Evolutionary conservation across 1,140 invertebrate species (phyloP).

Genomic region (Leptinotarsa texana): DNA sequence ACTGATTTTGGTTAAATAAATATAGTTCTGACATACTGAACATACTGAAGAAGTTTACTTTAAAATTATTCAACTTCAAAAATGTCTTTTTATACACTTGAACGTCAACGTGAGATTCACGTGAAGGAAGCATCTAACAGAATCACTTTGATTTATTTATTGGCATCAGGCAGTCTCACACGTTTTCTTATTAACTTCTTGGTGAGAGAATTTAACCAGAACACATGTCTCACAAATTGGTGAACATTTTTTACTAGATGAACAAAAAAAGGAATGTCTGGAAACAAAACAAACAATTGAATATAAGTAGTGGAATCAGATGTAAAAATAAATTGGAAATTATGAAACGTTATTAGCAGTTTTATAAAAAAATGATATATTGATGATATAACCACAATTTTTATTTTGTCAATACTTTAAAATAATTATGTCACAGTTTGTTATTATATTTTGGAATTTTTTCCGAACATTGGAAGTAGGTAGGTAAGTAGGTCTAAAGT

Average conservation of each 20-base stretch:
- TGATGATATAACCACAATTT: no score
- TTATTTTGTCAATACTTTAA: no score
- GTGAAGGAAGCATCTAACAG: no score
- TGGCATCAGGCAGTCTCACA: background rate
- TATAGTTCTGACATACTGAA: no score
- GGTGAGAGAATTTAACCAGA: background rate
- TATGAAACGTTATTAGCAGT: no score
- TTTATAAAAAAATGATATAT: no score
- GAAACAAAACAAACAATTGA: conserved; percentile 7
- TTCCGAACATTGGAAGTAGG: no score
- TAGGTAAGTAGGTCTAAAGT: no score
- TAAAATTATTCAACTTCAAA: background rate
- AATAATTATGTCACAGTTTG: no score
- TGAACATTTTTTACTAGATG: conserved; percentile 3
- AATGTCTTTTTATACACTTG: background rate
- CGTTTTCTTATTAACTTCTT: background rate
- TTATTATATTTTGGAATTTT: no score
- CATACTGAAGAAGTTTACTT: background rate
- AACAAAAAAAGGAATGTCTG: background rate
- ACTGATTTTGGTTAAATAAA: no score
- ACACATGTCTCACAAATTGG: conserved; percentile 9
- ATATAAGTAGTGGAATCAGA: background rate
- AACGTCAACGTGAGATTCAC: background rate
- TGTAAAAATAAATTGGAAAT: background rate
- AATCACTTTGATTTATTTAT: background rate